Base-by-base conservation (phyloP, 2,797 vertebrate genomes). In the Rhinatrema bivittatum region DNA sequence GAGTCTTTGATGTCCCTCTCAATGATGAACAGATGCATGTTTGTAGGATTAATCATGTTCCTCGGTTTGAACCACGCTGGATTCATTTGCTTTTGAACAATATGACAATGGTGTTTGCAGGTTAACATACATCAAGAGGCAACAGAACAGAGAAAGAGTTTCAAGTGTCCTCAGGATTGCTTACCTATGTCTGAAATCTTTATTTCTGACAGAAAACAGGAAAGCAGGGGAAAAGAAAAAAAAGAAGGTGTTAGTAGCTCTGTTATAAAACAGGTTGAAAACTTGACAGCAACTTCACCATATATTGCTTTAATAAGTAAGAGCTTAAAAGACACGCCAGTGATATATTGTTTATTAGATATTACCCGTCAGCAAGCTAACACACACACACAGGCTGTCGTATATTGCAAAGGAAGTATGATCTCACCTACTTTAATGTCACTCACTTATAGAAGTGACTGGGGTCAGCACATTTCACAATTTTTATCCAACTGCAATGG, bases 131-230 rank as follows among this genome's bases (percentile, higher is more conserved):
- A 56, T 58, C 59, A 69, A 59, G 58, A 67, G 70, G 77, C 72
- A 76, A 68, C 50, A 50, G 74, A 72, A 70, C 64, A 70, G 60
- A 49, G 63, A 52, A 27, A 72, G 62, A 53, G 42, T 55, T 59
- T 53, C 53, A 54, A 63, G 69, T 68, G 68, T 72, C 68, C 50
- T 56, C 58, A 59, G 65, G 55, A 62, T 72, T 59, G 72, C 94
- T 99, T 99, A 99, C 96, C 96, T 98, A 88, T 98, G 94, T 86
- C 94, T 94, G 93, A 93, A 97, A 91, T 99, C 96, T 94, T 99
- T 98, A 92, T 98, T 98, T 94, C 96, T 99, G 90, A 89, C 76
- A 87, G 74, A 76, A 82, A 72, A 70, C 76, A 76, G 80, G 73
- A 79, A 81, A 81, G 72, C 76, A 84, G 78, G 76, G 72, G 76